Percentiles rank a stretch among this genome's conserved stretches.
Conservation (phyloP, 2,113 vertebrate species). For the Hemichromis elongatus region DNA sequence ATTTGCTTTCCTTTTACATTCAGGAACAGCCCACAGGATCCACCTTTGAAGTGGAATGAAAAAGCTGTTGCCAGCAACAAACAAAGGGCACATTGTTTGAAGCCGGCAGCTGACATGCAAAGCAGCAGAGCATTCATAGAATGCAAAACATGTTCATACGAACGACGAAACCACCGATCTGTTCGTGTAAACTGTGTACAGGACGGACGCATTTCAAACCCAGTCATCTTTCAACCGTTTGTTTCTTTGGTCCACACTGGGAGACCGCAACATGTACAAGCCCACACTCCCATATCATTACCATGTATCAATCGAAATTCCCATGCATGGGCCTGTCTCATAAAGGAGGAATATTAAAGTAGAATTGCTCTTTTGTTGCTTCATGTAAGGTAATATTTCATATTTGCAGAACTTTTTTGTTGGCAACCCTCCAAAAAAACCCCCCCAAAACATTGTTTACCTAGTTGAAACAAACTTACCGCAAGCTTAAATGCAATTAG, state of each 20-base stretch:
- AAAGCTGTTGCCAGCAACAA: constrained; percentile 64
- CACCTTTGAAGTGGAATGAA: constrained; percentile 65
- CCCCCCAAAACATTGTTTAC: rapidly evolving
- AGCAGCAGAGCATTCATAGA: constrained; percentile 61
- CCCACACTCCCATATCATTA: background rate
- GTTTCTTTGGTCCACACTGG: background rate
- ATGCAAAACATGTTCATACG: constrained; percentile 58
- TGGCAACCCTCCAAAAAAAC: background rate
- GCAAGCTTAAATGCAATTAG: background rate
- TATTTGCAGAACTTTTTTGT: background rate
- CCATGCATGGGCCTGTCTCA: background rate
- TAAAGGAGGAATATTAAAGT: background rate
- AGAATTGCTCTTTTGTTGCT: background rate
- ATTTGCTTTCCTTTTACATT: constrained; percentile 42
- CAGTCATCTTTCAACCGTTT: background rate
- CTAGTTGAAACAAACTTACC: background rate
- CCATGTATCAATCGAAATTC: background rate
- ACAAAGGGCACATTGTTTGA: constrained; percentile 68
- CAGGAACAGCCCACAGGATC: constrained; percentile 35
- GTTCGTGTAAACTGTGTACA: constrained; percentile 32
- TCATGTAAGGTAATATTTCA: background rate
- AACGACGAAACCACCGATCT: constrained; percentile 42
- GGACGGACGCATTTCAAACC: background rate
- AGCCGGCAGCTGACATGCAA: constrained; percentile 61
- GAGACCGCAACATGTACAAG: background rate